Percentiles rank a stretch among this genome's conserved stretches.
These are phyloP conservation scores for Enoplosus armatus DNA, from an alignment of 2,797 vertebrate species.

Conservation along the genomic window DNA sequence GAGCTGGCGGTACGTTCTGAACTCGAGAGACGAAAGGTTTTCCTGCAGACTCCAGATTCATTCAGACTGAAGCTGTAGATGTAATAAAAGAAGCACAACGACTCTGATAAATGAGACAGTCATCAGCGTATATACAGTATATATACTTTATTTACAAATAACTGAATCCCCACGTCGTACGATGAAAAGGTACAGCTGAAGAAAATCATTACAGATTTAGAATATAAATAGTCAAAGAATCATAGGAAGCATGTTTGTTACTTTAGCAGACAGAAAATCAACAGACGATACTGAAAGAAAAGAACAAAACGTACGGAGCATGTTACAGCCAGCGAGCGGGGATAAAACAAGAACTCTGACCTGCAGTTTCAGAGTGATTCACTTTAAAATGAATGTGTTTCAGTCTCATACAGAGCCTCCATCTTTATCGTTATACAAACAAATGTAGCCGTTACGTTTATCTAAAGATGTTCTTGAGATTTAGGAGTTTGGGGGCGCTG, in stretches of 20 bases:
- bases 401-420: not conserved
- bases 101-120: too few relatives aligned
- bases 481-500: not conserved
- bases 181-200: constrained; percentile 87
- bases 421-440: not conserved
- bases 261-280: constrained; percentile 49
- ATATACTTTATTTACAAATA: constrained; percentile 98
- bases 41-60: too few relatives aligned
- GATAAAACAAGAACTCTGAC: not conserved
- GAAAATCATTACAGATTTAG: constrained; percentile 54
- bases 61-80: too few relatives aligned
- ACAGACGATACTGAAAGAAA: constrained; percentile 43
- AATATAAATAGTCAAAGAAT: constrained; percentile 78
- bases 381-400: not conserved
- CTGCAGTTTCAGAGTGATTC: not conserved
- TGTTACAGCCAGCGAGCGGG: not conserved
- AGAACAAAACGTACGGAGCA: constrained; percentile 23
- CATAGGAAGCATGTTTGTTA: constrained; percentile 72
- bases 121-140: constrained; percentile 72
- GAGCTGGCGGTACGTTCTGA: too few relatives aligned
- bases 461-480: too few relatives aligned
- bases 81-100: too few relatives aligned
- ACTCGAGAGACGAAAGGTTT: too few relatives aligned
- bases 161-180: constrained; percentile 87
- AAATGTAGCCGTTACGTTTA: fast-evolving